Conservation (phyloP, 2,888 invertebrate species). For the Parthenolecanium corni region DNA sequence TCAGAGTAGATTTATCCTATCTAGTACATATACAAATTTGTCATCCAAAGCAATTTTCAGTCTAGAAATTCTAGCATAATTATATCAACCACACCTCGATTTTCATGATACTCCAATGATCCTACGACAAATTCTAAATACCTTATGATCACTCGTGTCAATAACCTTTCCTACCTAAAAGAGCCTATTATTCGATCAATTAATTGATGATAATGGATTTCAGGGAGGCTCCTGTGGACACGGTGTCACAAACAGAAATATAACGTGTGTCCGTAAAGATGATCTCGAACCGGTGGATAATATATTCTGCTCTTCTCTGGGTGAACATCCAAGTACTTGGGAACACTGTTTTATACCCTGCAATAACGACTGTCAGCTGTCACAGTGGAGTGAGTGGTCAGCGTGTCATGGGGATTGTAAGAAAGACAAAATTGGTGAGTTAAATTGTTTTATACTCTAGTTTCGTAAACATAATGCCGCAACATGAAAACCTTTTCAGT, state of each 20-base stretch:
- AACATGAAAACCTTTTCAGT: too few species aligned
- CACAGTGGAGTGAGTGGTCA: slow-evolving; percentile 40
- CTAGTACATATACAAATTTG: too few species aligned
- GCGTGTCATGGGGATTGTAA: slow-evolving; percentile 38
- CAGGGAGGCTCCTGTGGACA: slow-evolving; percentile 37
- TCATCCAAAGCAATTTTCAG: too few species aligned
- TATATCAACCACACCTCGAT: too few species aligned
- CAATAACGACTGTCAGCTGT: slow-evolving; percentile 39
- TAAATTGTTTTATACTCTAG: too few species aligned
- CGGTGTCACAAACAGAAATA: slow-evolving; percentile 37
- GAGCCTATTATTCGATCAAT: too few species aligned
- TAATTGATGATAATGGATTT: not conserved
- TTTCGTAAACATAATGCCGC: too few species aligned
- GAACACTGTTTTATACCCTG: slow-evolving; percentile 39
- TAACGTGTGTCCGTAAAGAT: slow-evolving; percentile 37
- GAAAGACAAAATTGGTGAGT: slow-evolving; percentile 30
- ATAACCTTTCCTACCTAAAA: not conserved
- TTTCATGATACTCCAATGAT: too few species aligned
- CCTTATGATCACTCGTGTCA: too few species aligned
- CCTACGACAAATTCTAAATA: too few species aligned
- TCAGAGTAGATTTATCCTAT: too few species aligned
- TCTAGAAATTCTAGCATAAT: too few species aligned
- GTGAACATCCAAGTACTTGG: slow-evolving; percentile 33
- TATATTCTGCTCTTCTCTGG: slow-evolving; percentile 18
- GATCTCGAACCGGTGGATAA: slow-evolving; percentile 35